Evolutionary conservation across 2,888 invertebrate species (phyloP).

Genomic region (Mesoligia furuncula): DNA sequence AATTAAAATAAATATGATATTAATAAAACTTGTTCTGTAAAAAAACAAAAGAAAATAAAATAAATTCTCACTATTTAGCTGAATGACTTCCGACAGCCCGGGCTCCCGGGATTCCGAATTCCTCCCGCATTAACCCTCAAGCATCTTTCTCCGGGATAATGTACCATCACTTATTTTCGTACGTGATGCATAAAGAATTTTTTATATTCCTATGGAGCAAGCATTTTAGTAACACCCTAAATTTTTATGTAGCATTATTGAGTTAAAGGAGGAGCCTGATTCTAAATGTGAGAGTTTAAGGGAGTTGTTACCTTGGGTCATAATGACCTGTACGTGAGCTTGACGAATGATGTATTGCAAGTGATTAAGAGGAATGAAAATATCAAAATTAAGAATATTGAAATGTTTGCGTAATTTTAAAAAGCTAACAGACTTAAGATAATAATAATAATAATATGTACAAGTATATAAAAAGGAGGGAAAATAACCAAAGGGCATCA

Average conservation of each 20-base stretch:
- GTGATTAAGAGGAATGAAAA: neutral
- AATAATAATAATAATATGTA: too few relatives aligned
- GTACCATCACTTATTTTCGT: slow-evolving; percentile 77
- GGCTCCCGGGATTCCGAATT: slow-evolving; percentile 9
- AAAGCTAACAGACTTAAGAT: too few relatives aligned
- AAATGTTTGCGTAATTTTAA: too few relatives aligned
- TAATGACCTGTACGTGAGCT: neutral
- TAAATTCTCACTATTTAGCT: neutral
- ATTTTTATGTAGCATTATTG: slow-evolving; percentile 57
- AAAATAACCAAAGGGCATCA: too few relatives aligned
- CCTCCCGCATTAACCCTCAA: slow-evolving; percentile 36
- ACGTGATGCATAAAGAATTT: slow-evolving; percentile 78
- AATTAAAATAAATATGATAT: too few relatives aligned
- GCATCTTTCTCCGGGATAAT: slow-evolving; percentile 68
- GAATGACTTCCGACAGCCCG: slow-evolving; percentile 13
- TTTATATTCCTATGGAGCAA: slow-evolving; percentile 70
- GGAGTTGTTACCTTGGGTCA: neutral
- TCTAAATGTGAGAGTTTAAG: slow-evolving; percentile 10
- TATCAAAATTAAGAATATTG: too few relatives aligned
- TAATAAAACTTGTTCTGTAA: neutral
- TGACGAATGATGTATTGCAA: neutral
- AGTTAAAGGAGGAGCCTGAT: slow-evolving; percentile 28
- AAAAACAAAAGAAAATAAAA: slow-evolving; percentile 7
- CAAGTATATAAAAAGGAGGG: too few relatives aligned
- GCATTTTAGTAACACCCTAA: slow-evolving; percentile 64